Evolutionary conservation across 1,140 invertebrate genomes (phyloP).

Genomic region (Lanistes nyassanus): DNA sequence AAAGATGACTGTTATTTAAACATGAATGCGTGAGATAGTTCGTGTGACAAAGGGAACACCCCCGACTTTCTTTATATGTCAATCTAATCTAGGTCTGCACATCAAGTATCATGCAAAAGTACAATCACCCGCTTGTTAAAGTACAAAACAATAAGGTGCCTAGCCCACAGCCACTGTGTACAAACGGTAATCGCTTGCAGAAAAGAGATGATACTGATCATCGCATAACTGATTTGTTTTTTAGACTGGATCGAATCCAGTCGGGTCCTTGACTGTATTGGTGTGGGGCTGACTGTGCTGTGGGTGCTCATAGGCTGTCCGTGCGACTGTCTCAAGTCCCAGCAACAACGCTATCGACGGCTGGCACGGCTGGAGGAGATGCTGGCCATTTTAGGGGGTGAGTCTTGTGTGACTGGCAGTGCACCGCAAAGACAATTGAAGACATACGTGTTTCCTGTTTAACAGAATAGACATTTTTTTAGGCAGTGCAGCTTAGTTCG

Average conservation of each 20-base stretch:
- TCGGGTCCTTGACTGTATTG: conserved; percentile 11
- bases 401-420: not conserved
- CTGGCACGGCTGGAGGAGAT: conserved; percentile 10
- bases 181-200: too few species aligned
- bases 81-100: too few species aligned
- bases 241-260: not conserved
- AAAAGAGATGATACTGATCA: too few species aligned
- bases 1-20: conserved; percentile 4
- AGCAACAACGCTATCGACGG: conserved; percentile 4
- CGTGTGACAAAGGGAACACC: not conserved
- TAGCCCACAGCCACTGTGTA: too few species aligned
- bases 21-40: not conserved
- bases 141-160: too few species aligned
- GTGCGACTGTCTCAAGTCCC: conserved; percentile 11
- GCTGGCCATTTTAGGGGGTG: conserved; percentile 1
- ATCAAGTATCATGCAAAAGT: not conserved
- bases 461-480: too few species aligned
- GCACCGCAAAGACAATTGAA: too few species aligned
- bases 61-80: too few species aligned
- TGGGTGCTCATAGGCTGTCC: conserved; percentile 17
- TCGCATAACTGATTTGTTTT: not conserved
- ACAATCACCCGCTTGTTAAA: not conserved
- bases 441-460: too few species aligned
- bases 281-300: conserved; percentile 4
- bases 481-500: too few species aligned